Evolutionary conservation across 30 jellyfish, hydroid and myxozoan species (phyloP).

Genomic region (Mastigias papua): DNA sequence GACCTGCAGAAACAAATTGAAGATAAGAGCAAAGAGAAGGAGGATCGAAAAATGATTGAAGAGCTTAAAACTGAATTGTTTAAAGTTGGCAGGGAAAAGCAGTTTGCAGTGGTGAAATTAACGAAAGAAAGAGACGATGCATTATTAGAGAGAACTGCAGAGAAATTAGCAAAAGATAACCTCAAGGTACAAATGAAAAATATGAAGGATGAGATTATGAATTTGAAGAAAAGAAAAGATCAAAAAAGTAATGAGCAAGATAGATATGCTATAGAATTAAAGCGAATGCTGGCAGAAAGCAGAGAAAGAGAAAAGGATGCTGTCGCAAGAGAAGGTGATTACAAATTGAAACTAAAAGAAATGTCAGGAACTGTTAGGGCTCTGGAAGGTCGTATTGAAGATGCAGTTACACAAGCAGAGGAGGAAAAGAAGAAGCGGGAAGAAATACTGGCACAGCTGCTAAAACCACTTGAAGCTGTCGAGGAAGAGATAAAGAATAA

Average conservation of each 20-base stretch:
- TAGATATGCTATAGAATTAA: constrained; percentile 35
- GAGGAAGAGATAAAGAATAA: background rate
- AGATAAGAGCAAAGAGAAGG: constrained; percentile 4
- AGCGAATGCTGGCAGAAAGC: constrained; percentile 31
- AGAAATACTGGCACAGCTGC: constrained; percentile 41
- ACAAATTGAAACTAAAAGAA: constrained; percentile 49
- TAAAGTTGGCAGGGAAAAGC: constrained; percentile 44
- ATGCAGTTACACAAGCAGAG: constrained; percentile 57
- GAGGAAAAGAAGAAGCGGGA: constrained; percentile 58
- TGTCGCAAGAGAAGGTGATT: constrained; percentile 41
- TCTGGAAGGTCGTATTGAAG: constrained; percentile 37
- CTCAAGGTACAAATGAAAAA: constrained; percentile 40
- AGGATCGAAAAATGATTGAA: constrained; percentile 13
- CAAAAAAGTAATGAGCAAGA: constrained; percentile 24
- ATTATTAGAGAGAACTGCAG: constrained; percentile 44
- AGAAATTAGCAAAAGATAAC: constrained; percentile 59
- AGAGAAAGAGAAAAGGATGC: constrained; percentile 42
- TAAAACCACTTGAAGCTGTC: constrained; percentile 7
- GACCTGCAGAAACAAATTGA: constrained; percentile 18
- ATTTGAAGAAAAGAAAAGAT: constrained; percentile 6
- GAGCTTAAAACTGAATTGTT: constrained; percentile 47
- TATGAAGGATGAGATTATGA: constrained; percentile 32
- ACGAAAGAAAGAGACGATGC: constrained; percentile 59
- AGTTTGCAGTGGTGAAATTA: constrained; percentile 13
- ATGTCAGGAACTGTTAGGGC: constrained; percentile 47